Evolutionary conservation across 2,888 invertebrate genomes (phyloP).

Genomic region (Lasiommata megera): DNA sequence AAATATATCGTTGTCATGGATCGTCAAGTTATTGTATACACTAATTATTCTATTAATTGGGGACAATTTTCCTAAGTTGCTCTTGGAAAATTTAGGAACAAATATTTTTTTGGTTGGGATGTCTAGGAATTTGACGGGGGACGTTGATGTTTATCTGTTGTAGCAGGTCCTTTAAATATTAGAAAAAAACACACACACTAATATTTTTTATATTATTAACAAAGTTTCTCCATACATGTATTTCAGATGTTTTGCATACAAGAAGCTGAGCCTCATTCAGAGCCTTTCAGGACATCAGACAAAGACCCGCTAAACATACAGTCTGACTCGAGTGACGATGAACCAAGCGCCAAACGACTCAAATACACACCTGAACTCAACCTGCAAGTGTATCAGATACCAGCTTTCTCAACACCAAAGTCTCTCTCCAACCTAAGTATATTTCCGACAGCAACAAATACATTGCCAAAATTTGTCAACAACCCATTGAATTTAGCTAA

Average conservation of each 20-base stretch:
- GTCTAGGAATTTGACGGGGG: no score
- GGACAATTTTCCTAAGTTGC: no score
- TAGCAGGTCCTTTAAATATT: no score
- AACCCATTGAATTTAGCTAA: slow-evolving; percentile 70
- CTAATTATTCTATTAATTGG: no score
- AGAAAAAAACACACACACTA: no score
- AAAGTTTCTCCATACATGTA: background rate
- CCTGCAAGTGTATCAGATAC: slow-evolving; percentile 71
- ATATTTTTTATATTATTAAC: background rate
- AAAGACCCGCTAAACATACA: slow-evolving; percentile 48
- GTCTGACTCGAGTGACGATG: slow-evolving; percentile 66
- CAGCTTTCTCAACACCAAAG: slow-evolving; percentile 61
- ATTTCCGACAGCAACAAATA: slow-evolving; percentile 39
- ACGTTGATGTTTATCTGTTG: no score
- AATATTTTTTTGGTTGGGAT: no score
- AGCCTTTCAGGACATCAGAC: slow-evolving; percentile 51
- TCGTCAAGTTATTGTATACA: no score
- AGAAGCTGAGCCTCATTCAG: slow-evolving; percentile 61
- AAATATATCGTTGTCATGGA: no score
- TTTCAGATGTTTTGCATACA: slow-evolving; percentile 74
- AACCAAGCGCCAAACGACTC: slow-evolving; percentile 58
- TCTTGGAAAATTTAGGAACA: no score
- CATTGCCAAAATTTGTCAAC: slow-evolving; percentile 67
- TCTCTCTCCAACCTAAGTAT: slow-evolving; percentile 59
- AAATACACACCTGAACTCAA: slow-evolving; percentile 61